phyloP scores from a whole-genome alignment of 2,113 vertebrate species.

The Sitta europaea region DNA sequence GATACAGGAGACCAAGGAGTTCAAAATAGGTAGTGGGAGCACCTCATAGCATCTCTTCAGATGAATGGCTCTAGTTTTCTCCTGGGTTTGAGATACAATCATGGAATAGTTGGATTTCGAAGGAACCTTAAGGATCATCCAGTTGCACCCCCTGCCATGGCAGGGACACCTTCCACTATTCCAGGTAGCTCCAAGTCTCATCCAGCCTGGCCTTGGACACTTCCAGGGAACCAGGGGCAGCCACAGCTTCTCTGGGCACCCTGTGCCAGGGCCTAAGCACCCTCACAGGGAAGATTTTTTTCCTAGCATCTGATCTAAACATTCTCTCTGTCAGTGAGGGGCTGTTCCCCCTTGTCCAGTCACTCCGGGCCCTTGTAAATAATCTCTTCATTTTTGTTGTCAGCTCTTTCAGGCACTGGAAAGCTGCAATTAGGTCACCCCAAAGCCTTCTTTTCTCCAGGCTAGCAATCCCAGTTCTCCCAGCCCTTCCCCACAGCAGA shows the following conservation, averaged over 20 bases:
- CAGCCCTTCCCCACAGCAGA: background rate
- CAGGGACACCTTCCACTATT: background rate
- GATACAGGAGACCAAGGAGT: background rate
- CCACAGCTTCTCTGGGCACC: background rate
- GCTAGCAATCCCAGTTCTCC: background rate
- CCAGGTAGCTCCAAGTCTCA: accelerated
- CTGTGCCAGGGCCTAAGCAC: background rate
- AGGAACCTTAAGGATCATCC: background rate
- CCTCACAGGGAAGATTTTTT: background rate
- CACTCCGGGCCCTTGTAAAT: background rate
- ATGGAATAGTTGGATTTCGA: background rate
- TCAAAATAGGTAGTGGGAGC: background rate
- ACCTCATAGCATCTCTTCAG: background rate
- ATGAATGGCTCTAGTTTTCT: background rate
- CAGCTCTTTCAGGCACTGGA: background rate
- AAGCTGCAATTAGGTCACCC: background rate
- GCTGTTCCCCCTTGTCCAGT: background rate
- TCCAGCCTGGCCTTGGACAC: background rate
- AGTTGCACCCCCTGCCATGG: accelerated
- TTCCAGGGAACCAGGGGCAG: background rate
- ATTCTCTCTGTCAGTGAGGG: background rate
- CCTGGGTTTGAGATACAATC: background rate
- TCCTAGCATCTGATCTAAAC: background rate
- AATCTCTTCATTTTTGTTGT: background rate
- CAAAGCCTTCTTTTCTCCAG: background rate